Evolutionary conservation across 2,113 vertebrate genomes (phyloP).

Genomic region (Scolopax mira): DNA sequence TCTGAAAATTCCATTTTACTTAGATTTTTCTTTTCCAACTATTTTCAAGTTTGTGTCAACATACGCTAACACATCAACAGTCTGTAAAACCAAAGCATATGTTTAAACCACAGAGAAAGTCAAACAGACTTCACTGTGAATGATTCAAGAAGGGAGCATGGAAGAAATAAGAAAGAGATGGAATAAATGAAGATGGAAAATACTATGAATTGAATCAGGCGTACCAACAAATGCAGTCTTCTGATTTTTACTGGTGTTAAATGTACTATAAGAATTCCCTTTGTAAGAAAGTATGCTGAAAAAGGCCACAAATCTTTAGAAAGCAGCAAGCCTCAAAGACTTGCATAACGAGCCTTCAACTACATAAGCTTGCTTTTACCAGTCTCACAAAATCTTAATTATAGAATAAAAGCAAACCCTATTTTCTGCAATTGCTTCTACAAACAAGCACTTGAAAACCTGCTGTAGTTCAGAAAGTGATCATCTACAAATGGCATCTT

Average conservation of each 20-base stretch:
- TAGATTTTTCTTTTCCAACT: conserved; percentile 28
- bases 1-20: conserved; percentile 41
- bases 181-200: conserved; percentile 52
- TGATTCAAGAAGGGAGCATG: neutral
- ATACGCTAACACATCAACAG: conserved; percentile 20
- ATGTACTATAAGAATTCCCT: neutral
- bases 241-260: conserved; percentile 27
- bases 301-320: neutral
- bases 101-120: conserved; percentile 47
- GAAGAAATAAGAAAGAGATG: conserved; percentile 21
- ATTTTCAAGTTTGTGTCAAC: conserved; percentile 50
- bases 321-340: neutral
- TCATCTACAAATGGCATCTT: neutral
- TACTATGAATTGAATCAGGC: conserved; percentile 1
- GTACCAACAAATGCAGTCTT: conserved; percentile 20
- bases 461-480: neutral
- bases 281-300: neutral
- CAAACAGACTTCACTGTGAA: conserved; percentile 6
- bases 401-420: neutral
- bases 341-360: neutral
- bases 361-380: neutral
- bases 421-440: neutral
- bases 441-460: neutral
- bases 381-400: neutral
- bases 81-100: conserved; percentile 40